Base-by-base conservation (phyloP, 2,888 invertebrate genomes). In the Embidobia sp. region DNA sequence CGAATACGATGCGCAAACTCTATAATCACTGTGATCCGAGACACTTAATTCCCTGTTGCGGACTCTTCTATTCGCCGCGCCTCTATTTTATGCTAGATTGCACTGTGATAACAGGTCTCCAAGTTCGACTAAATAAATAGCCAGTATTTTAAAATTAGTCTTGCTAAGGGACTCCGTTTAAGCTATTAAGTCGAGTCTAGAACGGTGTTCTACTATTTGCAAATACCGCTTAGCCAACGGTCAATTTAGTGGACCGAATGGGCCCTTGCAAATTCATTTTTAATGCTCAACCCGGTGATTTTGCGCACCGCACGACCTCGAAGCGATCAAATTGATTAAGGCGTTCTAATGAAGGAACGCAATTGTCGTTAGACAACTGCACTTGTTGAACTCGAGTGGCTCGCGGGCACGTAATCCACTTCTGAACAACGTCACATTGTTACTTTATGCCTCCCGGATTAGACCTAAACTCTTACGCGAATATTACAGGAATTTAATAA, bases 1-100 rank as follows among this genome's bases (percentile, higher is more conserved):
- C 61, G 55, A 72, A 67, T 66, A 72, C 46, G 53, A 26, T 33
- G 72, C 44, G 49, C 69, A 63, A 67, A 69, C 26, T 70, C 44
- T 37, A 15, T 61, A 59, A 77, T 66, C 48, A 70, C 70, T 64
- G 76, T 76, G 53, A 76, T 77, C 44, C 40, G 49, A 74, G 31
- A 48, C 59, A 59, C 49, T 66, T 66, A 57, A 73, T 73, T 48
- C 10, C 46, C 11, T 6, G 5, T 6, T 29, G 22, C 77, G 67
- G 70, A 73, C 64, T 72, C 61, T 69, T 40, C 67, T 63, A 67
- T 59, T 76, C 51, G 55, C 57, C 57, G 37, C 5, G 13, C 8
- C 11, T 13, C 29, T 53, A 48, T 63, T 69, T 75, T 40, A 44
- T 66, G 22, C 67, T 61, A 72, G 72, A 72, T 72, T 77, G 67